phyloP scores from a whole-genome alignment of 2,888 invertebrate genomes.

The Drosophila nr. fundita region DNA sequence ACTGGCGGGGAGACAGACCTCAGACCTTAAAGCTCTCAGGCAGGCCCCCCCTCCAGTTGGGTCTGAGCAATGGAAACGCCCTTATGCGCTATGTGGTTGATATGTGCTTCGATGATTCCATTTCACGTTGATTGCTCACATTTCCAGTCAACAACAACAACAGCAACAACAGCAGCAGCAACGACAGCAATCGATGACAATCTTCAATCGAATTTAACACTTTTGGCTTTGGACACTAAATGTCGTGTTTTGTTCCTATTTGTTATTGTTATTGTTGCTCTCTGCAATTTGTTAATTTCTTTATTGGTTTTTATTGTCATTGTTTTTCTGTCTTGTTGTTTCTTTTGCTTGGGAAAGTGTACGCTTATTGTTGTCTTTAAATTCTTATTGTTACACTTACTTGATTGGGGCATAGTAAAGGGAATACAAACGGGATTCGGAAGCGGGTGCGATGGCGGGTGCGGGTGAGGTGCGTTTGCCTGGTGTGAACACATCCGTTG shows the following conservation, averaged over 20 bases:
- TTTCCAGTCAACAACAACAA: slow-evolving; percentile 1
- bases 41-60: neutral
- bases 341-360: slow-evolving; percentile 47
- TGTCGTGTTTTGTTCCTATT: slow-evolving; percentile 37
- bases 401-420: slow-evolving; percentile 36
- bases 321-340: slow-evolving; percentile 39
- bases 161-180: neutral
- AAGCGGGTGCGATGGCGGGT: neutral
- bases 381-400: slow-evolving; percentile 65
- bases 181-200: slow-evolving; percentile 64
- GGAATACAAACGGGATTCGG: neutral
- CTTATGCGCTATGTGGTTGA: slow-evolving; percentile 32
- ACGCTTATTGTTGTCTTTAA: slow-evolving; percentile 40
- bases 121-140: slow-evolving; percentile 55
- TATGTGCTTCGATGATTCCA: slow-evolving; percentile 25
- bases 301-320: slow-evolving; percentile 79
- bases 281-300: slow-evolving; percentile 79
- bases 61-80: slow-evolving; percentile 49
- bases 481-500: slow-evolving; percentile 6
- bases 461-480: neutral
- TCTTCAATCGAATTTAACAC: slow-evolving; percentile 77
- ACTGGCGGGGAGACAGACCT: slow-evolving; percentile 9
- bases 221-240: slow-evolving; percentile 33
- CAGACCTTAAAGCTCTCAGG: slow-evolving; percentile 7
- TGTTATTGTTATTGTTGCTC: slow-evolving; percentile 46